phyloP scores from a whole-genome alignment of 2,113 vertebrate species.

The Caloenas nicobarica region DNA sequence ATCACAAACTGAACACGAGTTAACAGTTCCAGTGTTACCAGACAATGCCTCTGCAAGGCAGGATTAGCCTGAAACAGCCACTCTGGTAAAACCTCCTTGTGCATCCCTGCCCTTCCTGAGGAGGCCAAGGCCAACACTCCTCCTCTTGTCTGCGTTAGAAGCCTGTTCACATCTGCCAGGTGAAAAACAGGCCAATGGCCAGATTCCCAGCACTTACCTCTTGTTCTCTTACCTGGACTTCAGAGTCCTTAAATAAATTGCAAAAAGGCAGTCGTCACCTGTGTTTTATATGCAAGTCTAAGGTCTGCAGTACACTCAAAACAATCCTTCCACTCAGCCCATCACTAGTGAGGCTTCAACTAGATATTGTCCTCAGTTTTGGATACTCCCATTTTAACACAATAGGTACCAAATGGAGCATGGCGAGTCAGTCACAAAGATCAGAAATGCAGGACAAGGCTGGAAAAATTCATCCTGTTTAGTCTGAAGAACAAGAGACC shows the following conservation, averaged over 20 bases:
- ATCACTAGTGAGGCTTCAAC: neutral
- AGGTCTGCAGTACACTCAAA: neutral
- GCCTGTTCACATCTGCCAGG: neutral
- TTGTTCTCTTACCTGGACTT: neutral
- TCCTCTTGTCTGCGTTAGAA: neutral
- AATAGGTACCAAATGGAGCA: neutral
- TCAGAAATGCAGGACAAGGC: neutral
- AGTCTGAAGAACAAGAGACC: neutral
- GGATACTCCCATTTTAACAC: neutral
- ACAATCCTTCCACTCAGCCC: neutral
- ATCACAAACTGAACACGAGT: too few species aligned
- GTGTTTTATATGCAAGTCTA: neutral
- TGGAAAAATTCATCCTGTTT: neutral
- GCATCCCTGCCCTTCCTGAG: neutral
- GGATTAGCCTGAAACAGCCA: neutral
- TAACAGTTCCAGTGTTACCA: neutral
- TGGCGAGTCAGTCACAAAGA: neutral
- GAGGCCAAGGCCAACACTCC: neutral
- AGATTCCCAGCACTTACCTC: neutral
- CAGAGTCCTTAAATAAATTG: neutral
- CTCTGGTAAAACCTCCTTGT: neutral
- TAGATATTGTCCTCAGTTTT: neutral
- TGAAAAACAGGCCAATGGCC: neutral
- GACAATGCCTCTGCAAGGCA: neutral
- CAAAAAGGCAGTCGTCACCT: neutral